Percentiles rank a stretch among this genome's conserved stretches.
These are phyloP conservation scores for Hestina assimilis DNA, from an alignment of 1,140 invertebrate species.

Conservation along the genomic window DNA sequence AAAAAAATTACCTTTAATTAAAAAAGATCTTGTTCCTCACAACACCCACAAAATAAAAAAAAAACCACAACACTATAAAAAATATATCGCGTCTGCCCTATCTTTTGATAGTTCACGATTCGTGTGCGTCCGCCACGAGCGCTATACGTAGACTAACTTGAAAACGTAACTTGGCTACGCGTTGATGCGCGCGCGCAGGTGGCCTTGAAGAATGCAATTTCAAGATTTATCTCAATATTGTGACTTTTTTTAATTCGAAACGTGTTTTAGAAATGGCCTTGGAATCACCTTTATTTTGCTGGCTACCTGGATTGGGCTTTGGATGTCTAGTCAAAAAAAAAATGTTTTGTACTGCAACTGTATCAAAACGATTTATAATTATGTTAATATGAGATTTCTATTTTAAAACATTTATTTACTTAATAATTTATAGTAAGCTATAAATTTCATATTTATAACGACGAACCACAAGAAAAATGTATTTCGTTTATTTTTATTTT, in stretches of 20 bases:
- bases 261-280: conserved; percentile 16
- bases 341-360: too few relatives aligned
- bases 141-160: conserved; percentile 24
- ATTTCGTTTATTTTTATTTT: too few relatives aligned
- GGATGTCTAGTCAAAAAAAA: too few relatives aligned
- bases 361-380: too few relatives aligned
- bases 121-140: conserved; percentile 14
- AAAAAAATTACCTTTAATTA: neutral
- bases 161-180: conserved; percentile 5
- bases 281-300: neutral
- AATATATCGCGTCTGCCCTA: neutral
- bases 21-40: conserved; percentile 5
- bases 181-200: conserved; percentile 41
- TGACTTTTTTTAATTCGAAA: conserved; percentile 24
- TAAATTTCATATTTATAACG: too few relatives aligned
- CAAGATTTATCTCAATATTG: conserved; percentile 52
- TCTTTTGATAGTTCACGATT: neutral
- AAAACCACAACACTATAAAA: conserved; percentile 9
- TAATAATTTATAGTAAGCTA: too few relatives aligned
- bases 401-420: too few relatives aligned
- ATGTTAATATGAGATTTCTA: too few relatives aligned
- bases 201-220: conserved; percentile 59
- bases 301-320: conserved; percentile 4
- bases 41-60: conserved; percentile 1
- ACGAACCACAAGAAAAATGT: too few relatives aligned